Base-by-base conservation (phyloP, 2,113 vertebrate species). In the Oostethus manadensis region DNA sequence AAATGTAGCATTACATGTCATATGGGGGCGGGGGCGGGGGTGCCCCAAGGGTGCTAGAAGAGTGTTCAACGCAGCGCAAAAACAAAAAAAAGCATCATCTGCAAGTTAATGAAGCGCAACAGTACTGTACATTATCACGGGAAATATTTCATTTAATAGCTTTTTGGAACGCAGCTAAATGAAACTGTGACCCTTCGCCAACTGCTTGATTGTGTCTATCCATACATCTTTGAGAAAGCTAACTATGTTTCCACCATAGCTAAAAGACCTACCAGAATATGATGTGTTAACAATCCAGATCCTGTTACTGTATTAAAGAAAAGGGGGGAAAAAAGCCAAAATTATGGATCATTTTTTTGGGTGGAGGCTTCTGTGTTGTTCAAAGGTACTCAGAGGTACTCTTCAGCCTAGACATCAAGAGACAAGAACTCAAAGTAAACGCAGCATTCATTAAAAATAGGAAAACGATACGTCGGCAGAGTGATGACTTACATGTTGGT, bases 401-500 rank as follows among this genome's bases (percentile, higher is more conserved):
- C 82, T 93, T 92, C 88, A 96, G 87, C 90, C 95, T 97, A 73
- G 47, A 62, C 13, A 0, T 50, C 26, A 40, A 56, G 3, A 71
- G 49, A 74, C 20, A 56, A 21, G 8, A 56, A 23, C 21, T 3
- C 21, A 8, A 43, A 42, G 3, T 42, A 42, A 17, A 53, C 18
- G 2, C 29, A 33, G 29, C 5, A 33, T 53, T 18, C 35, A 17
- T n/a, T 42, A 14, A 42, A 42, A 40, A 10, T 3, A 1, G 26
- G 26, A 29, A 33, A 33, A 6, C 29, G 2, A 42, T 42, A n/a
- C n/a, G 10, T 42, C 10, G 14, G 38, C 38, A 14, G 13, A 42
- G 11, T 13, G 13, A 9, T 16, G 86, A 92, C 94, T 93, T 91
- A 96, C 94, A 95, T 95, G 86, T 86, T 91, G 75, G 83, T 89